Conservation (phyloP, 2,113 vertebrate species). For the Brachypteracias leptosomus region DNA sequence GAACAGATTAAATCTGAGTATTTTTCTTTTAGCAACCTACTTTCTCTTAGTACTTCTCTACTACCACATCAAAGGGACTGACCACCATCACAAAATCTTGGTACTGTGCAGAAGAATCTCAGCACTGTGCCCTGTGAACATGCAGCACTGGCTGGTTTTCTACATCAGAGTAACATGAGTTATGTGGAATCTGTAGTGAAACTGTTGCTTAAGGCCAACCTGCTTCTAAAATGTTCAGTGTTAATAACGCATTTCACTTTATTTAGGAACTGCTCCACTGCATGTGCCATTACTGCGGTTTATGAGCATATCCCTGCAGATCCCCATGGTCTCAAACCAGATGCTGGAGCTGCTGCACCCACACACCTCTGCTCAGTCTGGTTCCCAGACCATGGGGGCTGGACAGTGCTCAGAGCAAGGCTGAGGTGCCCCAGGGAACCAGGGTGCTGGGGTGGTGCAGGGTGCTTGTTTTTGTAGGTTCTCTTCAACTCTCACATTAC, state of each 20-base stretch:
- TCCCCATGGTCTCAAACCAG: neutral
- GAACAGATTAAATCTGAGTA: neutral
- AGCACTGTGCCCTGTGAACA: accelerated
- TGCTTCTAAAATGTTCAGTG: neutral
- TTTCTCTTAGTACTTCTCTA: neutral
- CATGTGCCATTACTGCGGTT: neutral
- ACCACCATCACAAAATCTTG: neutral
- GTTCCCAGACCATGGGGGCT: neutral
- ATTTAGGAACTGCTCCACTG: neutral
- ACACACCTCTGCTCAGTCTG: accelerated
- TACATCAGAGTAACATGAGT: accelerated
- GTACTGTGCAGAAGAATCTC: neutral
- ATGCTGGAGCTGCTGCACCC: neutral
- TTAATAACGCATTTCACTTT: neutral
- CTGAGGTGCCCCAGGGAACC: neutral
- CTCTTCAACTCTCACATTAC: neutral
- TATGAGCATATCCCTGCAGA: neutral
- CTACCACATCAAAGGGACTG: neutral
- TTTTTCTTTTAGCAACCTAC: neutral
- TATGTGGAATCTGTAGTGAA: neutral
- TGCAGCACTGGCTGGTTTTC: accelerated
- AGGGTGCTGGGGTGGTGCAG: neutral
- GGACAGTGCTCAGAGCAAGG: accelerated
- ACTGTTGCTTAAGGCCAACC: neutral
- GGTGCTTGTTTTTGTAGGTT: neutral